A percentile compares a stretch with the other conserved stretches of the same genome.
Evolutionary conservation across 1,140 invertebrate species (phyloP).

Genomic region (Heliothis virescens): DNA sequence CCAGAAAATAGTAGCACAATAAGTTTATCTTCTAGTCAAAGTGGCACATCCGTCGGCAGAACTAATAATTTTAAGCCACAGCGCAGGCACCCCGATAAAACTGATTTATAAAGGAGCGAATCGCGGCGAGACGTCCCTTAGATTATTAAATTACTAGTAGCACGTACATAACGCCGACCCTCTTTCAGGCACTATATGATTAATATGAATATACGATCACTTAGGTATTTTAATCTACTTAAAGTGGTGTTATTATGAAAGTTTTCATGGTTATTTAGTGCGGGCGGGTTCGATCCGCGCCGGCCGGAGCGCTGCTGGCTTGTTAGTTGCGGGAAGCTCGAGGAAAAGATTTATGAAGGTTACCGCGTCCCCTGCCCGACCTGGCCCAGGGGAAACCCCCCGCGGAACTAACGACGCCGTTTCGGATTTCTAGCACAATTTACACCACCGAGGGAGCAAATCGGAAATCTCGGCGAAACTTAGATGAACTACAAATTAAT

Average conservation of each 20-base stretch:
- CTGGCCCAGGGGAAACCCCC: slow-evolving; percentile 74
- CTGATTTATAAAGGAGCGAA: slow-evolving; percentile 65
- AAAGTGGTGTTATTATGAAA: slow-evolving; percentile 77
- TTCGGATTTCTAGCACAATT: slow-evolving; percentile 82
- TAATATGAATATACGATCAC: slow-evolving; percentile 71
- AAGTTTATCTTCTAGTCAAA: slow-evolving; percentile 2
- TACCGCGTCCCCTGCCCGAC: slow-evolving; percentile 69
- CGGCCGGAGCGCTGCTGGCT: slow-evolving; percentile 65
- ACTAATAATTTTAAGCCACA: slow-evolving; percentile 61
- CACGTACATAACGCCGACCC: slow-evolving; percentile 57
- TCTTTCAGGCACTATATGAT: slow-evolving; percentile 64
- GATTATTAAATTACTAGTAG: slow-evolving; percentile 72
- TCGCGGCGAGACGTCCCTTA: slow-evolving; percentile 64
- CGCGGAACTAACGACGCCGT: slow-evolving; percentile 79
- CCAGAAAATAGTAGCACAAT: background rate
- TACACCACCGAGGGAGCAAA: slow-evolving; percentile 66
- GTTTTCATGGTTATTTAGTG: slow-evolving; percentile 78
- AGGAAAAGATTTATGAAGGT: slow-evolving; percentile 84
- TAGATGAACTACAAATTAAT: slow-evolving; percentile 66
- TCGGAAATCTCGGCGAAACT: slow-evolving; percentile 66
- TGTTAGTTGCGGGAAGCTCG: slow-evolving; percentile 80
- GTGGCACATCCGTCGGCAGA: slow-evolving; percentile 35
- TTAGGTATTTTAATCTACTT: slow-evolving; percentile 76
- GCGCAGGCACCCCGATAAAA: slow-evolving; percentile 63
- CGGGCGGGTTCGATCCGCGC: slow-evolving; percentile 65